Evolutionary conservation across 2,797 vertebrate species (phyloP).

Genomic region (Oreonectes daqikongensis): DNA sequence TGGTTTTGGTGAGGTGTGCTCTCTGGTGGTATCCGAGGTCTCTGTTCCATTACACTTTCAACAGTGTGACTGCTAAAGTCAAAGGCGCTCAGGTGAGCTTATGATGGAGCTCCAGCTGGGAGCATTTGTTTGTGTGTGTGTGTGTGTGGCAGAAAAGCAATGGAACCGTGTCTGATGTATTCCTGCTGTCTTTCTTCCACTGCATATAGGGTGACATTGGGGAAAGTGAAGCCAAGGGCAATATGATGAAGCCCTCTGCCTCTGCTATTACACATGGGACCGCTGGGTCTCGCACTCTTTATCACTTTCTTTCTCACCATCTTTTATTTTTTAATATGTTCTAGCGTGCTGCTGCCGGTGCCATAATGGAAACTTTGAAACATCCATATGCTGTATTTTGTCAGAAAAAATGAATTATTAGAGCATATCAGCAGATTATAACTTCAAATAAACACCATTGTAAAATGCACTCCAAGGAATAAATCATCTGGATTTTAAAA

Average conservation of each 20-base stretch:
- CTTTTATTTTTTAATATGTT: constrained; percentile 22
- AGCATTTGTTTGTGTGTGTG: constrained; percentile 49
- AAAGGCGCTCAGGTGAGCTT: constrained; percentile 74
- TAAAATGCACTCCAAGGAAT: background rate
- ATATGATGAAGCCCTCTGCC: constrained; percentile 86
- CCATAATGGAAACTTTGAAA: background rate
- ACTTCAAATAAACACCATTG: background rate
- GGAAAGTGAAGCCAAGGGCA: constrained; percentile 78
- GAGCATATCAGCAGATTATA: background rate
- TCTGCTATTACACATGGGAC: constrained; percentile 73
- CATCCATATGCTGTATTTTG: background rate
- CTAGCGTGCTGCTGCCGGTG: background rate
- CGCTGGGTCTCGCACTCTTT: constrained; percentile 75
- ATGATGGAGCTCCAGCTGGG: constrained; percentile 71
- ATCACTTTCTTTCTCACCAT: constrained; percentile 54
- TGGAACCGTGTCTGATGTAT: constrained; percentile 80
- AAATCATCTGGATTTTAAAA: background rate
- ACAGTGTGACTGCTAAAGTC: constrained; percentile 73
- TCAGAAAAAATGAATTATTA: background rate
- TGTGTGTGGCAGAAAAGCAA: constrained; percentile 71
- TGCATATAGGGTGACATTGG: constrained; percentile 79
- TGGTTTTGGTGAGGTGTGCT: constrained; percentile 58
- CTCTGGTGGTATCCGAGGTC: constrained; percentile 61
- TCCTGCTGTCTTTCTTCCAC: constrained; percentile 74
- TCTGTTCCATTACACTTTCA: constrained; percentile 73